Conservation (phyloP, 2,888 invertebrate genomes). For the Operophtera brumata region DNA sequence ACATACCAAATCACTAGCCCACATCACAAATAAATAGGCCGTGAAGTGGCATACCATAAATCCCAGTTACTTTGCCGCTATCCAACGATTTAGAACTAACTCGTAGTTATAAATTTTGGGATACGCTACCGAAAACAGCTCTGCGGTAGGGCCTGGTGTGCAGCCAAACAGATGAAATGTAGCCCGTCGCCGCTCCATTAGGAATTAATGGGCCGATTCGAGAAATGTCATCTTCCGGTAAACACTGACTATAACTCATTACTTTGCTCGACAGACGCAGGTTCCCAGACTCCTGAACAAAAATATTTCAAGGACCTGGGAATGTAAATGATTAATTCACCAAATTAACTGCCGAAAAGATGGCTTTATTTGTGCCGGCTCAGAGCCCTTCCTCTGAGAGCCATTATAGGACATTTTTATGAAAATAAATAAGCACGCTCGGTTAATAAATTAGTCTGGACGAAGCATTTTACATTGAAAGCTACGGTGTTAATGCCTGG, state of each 20-base stretch:
- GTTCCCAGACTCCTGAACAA: slow-evolving; percentile 34
- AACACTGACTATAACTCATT: slow-evolving; percentile 71
- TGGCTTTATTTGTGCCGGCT: slow-evolving; percentile 46
- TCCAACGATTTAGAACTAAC: slow-evolving; percentile 76
- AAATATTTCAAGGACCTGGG: slow-evolving; percentile 53
- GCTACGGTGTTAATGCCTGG: slow-evolving; percentile 25
- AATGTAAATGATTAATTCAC: slow-evolving; percentile 62
- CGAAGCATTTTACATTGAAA: slow-evolving; percentile 25
- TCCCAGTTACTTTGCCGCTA: slow-evolving; percentile 69
- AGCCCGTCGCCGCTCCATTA: slow-evolving; percentile 72
- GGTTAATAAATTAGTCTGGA: slow-evolving; percentile 39
- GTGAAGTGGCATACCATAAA: slow-evolving; percentile 64
- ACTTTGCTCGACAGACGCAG: slow-evolving; percentile 40
- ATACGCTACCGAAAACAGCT: slow-evolving; percentile 74
- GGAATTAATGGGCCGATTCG: slow-evolving; percentile 78
- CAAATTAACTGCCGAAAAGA: slow-evolving; percentile 61
- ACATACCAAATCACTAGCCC: slow-evolving; percentile 32
- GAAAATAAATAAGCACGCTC: slow-evolving; percentile 38
- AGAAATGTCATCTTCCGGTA: slow-evolving; percentile 78
- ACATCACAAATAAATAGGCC: slow-evolving; percentile 60
- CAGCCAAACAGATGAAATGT: slow-evolving; percentile 79
- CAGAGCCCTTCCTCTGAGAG: slow-evolving; percentile 28
- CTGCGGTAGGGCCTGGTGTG: slow-evolving; percentile 66
- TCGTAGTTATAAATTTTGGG: slow-evolving; percentile 74
- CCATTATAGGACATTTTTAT: slow-evolving; percentile 36